These are phyloP conservation scores for Tetramorium parvispinum DNA, from an alignment of 1,140 invertebrate species.

Conservation along the genomic window DNA sequence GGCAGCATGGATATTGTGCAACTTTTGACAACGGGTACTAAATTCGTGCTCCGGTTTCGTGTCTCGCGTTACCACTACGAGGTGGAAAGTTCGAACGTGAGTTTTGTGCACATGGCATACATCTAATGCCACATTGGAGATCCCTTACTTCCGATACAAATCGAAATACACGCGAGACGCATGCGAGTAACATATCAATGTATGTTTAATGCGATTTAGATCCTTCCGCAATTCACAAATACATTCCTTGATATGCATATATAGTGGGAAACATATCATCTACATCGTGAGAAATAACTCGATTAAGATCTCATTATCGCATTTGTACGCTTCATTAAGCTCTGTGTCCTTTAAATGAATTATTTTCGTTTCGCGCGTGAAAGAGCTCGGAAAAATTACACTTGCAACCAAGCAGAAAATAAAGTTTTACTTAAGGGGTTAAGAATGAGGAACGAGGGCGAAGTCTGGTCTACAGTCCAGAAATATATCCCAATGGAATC, in stretches of 20 bases:
- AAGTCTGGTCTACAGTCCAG: constrained; percentile 22
- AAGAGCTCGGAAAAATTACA: constrained; percentile 11
- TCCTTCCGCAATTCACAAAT: background rate
- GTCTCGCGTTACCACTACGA: constrained; percentile 9
- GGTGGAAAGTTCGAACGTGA: constrained; percentile 39
- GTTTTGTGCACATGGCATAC: constrained; percentile 10
- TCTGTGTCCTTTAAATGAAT: constrained; percentile 47
- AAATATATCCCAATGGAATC: constrained; percentile 65
- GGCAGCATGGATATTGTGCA: constrained; percentile 52
- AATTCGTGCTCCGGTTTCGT: constrained; percentile 35
- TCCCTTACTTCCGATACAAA: constrained; percentile 5
- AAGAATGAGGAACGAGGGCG: constrained; percentile 42
- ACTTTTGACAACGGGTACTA: constrained; percentile 51
- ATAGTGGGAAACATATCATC: background rate
- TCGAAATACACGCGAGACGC: background rate
- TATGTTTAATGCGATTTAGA: background rate
- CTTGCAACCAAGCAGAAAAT: constrained; percentile 5
- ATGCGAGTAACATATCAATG: background rate
- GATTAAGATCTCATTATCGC: constrained; percentile 50
- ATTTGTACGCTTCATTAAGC: constrained; percentile 41
- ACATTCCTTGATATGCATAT: background rate
- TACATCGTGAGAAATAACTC: background rate
- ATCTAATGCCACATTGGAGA: background rate
- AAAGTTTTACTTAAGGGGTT: constrained; percentile 13
- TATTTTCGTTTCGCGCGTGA: constrained; percentile 19